Evolutionary conservation across 2,888 invertebrate genomes (phyloP), one percentile per base, ranked within the genome.

Genomic region (Phaonia tiefii): DNA sequence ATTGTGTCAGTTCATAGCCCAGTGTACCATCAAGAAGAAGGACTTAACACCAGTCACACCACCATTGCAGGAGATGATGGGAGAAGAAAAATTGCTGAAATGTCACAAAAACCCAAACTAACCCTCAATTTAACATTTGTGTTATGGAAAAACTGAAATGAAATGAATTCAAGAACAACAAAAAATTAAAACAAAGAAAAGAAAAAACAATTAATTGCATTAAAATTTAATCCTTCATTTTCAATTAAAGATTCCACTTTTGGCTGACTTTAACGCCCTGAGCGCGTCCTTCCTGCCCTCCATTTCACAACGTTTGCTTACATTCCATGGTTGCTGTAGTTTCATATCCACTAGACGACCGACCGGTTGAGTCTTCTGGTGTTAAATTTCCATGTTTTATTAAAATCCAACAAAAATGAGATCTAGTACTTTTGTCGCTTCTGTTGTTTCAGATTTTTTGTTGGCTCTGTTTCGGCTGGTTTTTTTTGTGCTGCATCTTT

Each of bases 191-290:
- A 4, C 20, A 39, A 63, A 22, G 37, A 10, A 42, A 37, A 22
- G 60, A 60, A 63, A 63, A 54, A 67, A n/a, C n/a, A 77, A 80
- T 78, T 81, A 81, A 81, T 78, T 81, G 75, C 78, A 75, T 81
- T 78, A 78, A 72, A 75, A 67, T 81, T 75, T 81, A 78, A 78
- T 81, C 78, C 81, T 75, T 81, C 75, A 78, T 78, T 81, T 80
- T 81, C 81, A 81, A 81, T 81, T 81, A 78, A 78, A 75, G 71
- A 67, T 80, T 51, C 31, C 26, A 22, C 26, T 74, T 4, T 51
- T 51, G 51, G 20, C 31, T 31, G 31, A 31, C 51, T 51, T 51
- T 22, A 20, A 20, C 22, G 51, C 51, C 42, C 58, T 60, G 15
- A 15, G n/a, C 39, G 20, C 31, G 67, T 39, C 39, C 44, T 15